Percentiles rank a stretch among this genome's conserved stretches.
These are phyloP conservation scores for Drosophila melanica DNA, from an alignment of 1,140 invertebrate species.

Conservation along the genomic window DNA sequence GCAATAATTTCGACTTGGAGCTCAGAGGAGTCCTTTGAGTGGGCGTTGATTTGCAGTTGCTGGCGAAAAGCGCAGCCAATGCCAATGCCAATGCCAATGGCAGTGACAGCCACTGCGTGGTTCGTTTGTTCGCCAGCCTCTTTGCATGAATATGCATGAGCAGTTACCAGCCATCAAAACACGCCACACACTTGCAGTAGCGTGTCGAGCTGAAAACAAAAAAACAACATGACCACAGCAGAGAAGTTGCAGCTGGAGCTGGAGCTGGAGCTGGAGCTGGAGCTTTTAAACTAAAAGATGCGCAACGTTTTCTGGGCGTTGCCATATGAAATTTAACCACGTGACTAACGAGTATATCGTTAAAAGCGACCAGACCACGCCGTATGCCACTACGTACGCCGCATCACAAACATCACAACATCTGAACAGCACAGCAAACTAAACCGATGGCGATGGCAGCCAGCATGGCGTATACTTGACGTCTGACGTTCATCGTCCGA, in stretches of 20 bases:
- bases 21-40: constrained; percentile 33
- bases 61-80: constrained; percentile 11
- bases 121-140: constrained; percentile 67
- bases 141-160: constrained; percentile 79
- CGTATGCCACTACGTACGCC: background rate
- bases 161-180: constrained; percentile 78
- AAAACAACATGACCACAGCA: constrained; percentile 1
- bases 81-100: constrained; percentile 42
- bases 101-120: constrained; percentile 47
- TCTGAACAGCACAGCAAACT: constrained; percentile 41
- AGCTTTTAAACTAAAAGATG: constrained; percentile 67
- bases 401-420: constrained; percentile 36
- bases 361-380: constrained; percentile 45
- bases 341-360: constrained; percentile 78
- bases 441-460: constrained; percentile 41
- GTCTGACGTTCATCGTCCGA: constrained; percentile 23
- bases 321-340: constrained; percentile 75
- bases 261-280: background rate
- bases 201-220: background rate
- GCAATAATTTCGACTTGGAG: constrained; percentile 2
- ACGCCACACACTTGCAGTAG: constrained; percentile 52
- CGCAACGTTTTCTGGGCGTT: constrained; percentile 36
- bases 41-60: constrained; percentile 61
- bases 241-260: background rate
- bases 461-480: constrained; percentile 72